Evolutionary conservation across 2,113 vertebrate species (phyloP).

Genomic region (Lampris megalopsis): DNA sequence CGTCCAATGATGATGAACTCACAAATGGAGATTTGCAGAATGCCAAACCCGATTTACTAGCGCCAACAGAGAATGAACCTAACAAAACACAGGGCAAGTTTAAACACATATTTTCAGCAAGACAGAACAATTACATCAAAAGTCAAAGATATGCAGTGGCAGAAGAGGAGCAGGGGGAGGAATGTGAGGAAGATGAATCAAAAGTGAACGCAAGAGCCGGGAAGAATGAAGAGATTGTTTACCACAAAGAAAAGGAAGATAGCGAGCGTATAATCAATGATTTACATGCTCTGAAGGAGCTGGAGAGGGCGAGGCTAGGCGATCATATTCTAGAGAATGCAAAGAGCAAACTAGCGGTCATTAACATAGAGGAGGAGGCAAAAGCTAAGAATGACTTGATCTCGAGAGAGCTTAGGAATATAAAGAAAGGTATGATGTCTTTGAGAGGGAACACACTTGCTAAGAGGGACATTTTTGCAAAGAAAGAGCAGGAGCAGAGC

Average conservation of each 20-base stretch:
- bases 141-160: slow-evolving; percentile 66
- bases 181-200: slow-evolving; percentile 38
- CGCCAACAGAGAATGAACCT: slow-evolving; percentile 38
- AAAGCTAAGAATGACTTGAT: slow-evolving; percentile 72
- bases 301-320: slow-evolving; percentile 57
- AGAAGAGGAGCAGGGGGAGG: slow-evolving; percentile 43
- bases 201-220: slow-evolving; percentile 31
- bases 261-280: slow-evolving; percentile 67
- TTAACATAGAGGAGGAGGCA: slow-evolving; percentile 59
- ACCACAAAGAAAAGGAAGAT: slow-evolving; percentile 45
- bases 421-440: slow-evolving; percentile 70
- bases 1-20: neutral
- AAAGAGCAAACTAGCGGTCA: slow-evolving; percentile 32
- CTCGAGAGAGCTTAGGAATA: slow-evolving; percentile 68
- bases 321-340: slow-evolving; percentile 44
- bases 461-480: slow-evolving; percentile 71
- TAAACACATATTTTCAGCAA: slow-evolving; percentile 78
- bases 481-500: slow-evolving; percentile 60
- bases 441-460: slow-evolving; percentile 78
- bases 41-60: slow-evolving; percentile 11
- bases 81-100: slow-evolving; percentile 45
- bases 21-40: slow-evolving; percentile 26
- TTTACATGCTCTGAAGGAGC: slow-evolving; percentile 70
- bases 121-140: slow-evolving; percentile 84
- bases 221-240: slow-evolving; percentile 15